A percentile compares a stretch with the other conserved stretches of the same genome.
These are phyloP conservation scores for Hippasteria phrygiana DNA, from an alignment of 53 echinoderm and acorn worm genomes.

Conservation along the genomic window DNA sequence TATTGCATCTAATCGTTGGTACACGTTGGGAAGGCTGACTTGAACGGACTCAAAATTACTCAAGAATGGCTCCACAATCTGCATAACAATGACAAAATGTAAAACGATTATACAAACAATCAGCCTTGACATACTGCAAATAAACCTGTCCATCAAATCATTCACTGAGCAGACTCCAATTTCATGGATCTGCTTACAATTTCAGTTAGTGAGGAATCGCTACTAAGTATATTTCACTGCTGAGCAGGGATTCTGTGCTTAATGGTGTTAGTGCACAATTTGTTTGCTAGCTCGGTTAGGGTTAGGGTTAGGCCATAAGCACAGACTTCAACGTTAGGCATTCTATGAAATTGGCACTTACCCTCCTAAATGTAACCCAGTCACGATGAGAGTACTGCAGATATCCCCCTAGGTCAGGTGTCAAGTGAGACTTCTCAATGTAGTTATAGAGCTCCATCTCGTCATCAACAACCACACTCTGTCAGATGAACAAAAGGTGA, in stretches of 20 bases:
- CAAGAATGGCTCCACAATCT: slow-evolving; percentile 94
- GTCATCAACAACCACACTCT: slow-evolving; percentile 77
- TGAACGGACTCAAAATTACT: slow-evolving; percentile 69
- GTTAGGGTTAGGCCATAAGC: too few species aligned
- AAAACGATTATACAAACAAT: too few species aligned
- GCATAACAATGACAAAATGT: not conserved
- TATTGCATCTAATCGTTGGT: slow-evolving; percentile 64
- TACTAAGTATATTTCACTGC: too few species aligned
- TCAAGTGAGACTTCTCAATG: slow-evolving; percentile 87
- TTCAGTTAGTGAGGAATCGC: too few species aligned
- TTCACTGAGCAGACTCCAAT: too few species aligned
- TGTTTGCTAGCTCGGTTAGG: too few species aligned
- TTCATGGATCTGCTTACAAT: too few species aligned
- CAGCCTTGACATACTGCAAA: too few species aligned
- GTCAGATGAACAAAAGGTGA: too few species aligned
- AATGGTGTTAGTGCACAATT: too few species aligned
- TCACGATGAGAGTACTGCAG: slow-evolving; percentile 88
- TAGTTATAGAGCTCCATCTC: slow-evolving; percentile 90
- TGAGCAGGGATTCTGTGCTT: too few species aligned
- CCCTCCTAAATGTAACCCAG: slow-evolving; percentile 69
- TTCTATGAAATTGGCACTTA: not conserved
- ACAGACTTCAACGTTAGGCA: not conserved
- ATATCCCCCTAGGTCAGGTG: slow-evolving; percentile 89
- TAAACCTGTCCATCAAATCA: too few species aligned
- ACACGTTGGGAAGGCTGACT: slow-evolving; percentile 71